Conservation (phyloP, 1,140 invertebrate species). For the Dendroctonus ponderosae region DNA sequence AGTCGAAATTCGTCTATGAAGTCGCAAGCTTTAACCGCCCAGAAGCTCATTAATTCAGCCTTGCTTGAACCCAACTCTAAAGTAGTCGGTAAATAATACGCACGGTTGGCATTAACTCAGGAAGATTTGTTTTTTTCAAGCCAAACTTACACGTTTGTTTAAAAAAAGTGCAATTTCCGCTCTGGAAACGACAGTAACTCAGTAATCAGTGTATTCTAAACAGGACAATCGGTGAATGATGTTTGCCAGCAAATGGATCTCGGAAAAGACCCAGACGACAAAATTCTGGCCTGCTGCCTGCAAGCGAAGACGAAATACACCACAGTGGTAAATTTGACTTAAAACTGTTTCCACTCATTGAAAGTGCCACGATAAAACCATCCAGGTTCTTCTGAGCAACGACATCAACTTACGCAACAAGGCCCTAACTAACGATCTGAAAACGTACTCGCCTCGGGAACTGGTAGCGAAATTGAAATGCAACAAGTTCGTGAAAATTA, state of each 20-base stretch:
- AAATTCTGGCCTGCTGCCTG: slow-evolving; percentile 39
- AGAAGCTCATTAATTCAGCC: slow-evolving; percentile 35
- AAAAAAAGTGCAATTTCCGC: no score
- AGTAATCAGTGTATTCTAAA: slow-evolving; percentile 13
- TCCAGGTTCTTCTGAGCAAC: slow-evolving; percentile 37
- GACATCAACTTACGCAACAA: slow-evolving; percentile 40
- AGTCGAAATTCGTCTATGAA: slow-evolving; percentile 11
- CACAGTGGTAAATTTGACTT: slow-evolving; percentile 34
- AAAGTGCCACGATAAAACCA: background rate
- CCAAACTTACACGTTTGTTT: no score
- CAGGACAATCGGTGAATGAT: slow-evolving; percentile 40
- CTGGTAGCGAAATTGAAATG: slow-evolving; percentile 30
- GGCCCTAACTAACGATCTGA: slow-evolving; percentile 31
- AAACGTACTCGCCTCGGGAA: slow-evolving; percentile 30
- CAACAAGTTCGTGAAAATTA: slow-evolving; percentile 29
- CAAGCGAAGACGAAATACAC: slow-evolving; percentile 39
- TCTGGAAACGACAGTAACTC: background rate
- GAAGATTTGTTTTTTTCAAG: background rate
- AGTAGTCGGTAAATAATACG: slow-evolving; percentile 28
- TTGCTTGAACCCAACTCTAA: slow-evolving; percentile 27
- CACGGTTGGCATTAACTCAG: background rate
- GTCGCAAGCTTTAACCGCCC: slow-evolving; percentile 29
- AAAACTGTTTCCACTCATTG: background rate
- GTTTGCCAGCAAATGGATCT: slow-evolving; percentile 35
- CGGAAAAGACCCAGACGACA: slow-evolving; percentile 40